Percentiles rank a stretch among this genome's conserved stretches.
Conservation (phyloP, 2,888 invertebrate species). For the Ptychoptera contaminata region DNA sequence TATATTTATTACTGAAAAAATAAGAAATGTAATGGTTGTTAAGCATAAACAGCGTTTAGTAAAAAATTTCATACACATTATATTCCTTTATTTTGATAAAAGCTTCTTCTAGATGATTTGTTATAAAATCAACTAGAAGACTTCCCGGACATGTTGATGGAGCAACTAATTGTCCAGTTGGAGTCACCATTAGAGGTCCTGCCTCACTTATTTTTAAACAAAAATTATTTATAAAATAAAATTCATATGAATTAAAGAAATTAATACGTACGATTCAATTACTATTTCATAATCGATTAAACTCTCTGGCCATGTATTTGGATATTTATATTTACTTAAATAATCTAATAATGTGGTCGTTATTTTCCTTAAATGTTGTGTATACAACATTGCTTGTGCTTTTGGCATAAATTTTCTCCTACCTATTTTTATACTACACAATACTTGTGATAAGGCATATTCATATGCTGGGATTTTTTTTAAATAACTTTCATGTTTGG, state of each 20-base stretch:
- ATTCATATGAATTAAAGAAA: background rate
- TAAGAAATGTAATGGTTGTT: conserved; percentile 4
- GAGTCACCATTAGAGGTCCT: conserved; percentile 84
- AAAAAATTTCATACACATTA: conserved; percentile 43
- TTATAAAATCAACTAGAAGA: conserved; percentile 69
- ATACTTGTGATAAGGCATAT: conserved; percentile 64
- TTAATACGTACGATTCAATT: conserved; percentile 63
- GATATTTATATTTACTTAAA: conserved; percentile 46
- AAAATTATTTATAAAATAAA: background rate
- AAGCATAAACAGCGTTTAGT: background rate
- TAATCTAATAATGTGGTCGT: conserved; percentile 74
- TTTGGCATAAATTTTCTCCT: conserved; percentile 85
- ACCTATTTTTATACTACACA: conserved; percentile 69
- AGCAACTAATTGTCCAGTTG: conserved; percentile 84
- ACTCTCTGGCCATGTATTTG: conserved; percentile 53
- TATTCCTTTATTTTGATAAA: conserved; percentile 54
- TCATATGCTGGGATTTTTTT: conserved; percentile 68
- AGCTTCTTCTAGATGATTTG: conserved; percentile 60
- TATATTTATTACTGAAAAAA: conserved; percentile 37
- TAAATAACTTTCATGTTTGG: conserved; percentile 55
- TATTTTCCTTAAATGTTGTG: conserved; percentile 64
- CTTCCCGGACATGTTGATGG: conserved; percentile 83
- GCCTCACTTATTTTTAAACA: conserved; percentile 51
- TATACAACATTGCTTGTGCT: conserved; percentile 74
- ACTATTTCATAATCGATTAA: conserved; percentile 67